A percentile compares a stretch with the other conserved stretches of the same genome.
Conservation (phyloP, 2,888 invertebrate species). For the Xanthostigma xanthostigma region DNA sequence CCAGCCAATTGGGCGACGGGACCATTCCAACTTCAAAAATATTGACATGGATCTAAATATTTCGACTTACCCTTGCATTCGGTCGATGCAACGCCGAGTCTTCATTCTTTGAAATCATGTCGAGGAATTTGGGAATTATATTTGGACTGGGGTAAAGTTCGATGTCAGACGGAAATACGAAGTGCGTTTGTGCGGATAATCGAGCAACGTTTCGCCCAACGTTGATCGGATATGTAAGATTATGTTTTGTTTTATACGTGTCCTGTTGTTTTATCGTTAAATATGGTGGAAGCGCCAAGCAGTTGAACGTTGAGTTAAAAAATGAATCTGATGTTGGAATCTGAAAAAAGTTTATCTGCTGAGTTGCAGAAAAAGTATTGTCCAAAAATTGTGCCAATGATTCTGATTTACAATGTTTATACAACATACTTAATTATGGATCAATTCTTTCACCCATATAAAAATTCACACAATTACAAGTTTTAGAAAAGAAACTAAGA, state of each 20-base stretch:
- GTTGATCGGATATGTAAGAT: constrained; percentile 22
- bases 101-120: neutral
- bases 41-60: too few species aligned
- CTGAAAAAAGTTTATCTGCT: too few species aligned
- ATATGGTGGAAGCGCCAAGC: neutral
- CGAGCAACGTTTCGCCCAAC: constrained; percentile 22
- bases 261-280: neutral
- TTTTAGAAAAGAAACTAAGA: too few species aligned
- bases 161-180: constrained; percentile 22
- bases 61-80: neutral
- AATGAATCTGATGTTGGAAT: too few species aligned
- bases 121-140: constrained; percentile 18
- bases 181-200: constrained; percentile 19
- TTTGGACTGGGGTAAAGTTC: constrained; percentile 21
- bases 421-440: too few species aligned
- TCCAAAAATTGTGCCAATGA: too few species aligned
- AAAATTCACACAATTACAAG: too few species aligned
- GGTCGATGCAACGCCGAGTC: neutral
- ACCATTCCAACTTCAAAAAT: too few species aligned
- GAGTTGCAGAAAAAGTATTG: too few species aligned
- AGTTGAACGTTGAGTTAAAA: neutral
- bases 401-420: too few species aligned
- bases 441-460: too few species aligned
- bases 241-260: constrained; percentile 17
- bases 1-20: too few species aligned